A percentile compares a stretch with the other conserved stretches of the same genome.
These are phyloP conservation scores for Hydropsyche betteni DNA, from an alignment of 2,888 invertebrate species.

Conservation along the genomic window DNA sequence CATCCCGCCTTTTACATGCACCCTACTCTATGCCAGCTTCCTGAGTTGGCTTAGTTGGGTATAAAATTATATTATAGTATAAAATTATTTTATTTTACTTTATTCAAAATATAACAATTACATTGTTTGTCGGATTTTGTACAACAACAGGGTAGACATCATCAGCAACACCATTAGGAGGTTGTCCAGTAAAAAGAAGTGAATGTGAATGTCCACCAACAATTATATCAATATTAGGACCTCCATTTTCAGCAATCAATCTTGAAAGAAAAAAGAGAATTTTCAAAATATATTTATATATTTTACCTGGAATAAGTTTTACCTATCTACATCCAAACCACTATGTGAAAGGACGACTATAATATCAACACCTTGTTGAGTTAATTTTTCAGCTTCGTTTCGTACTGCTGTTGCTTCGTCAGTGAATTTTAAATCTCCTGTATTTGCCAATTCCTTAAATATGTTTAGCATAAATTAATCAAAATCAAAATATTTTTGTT, in stretches of 20 bases:
- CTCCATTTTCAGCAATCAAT: conserved; percentile 70
- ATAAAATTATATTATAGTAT: no score
- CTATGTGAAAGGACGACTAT: conserved; percentile 87
- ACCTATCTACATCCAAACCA: conserved; percentile 75
- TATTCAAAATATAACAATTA: conserved; percentile 42
- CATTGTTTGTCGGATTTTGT: conserved; percentile 56
- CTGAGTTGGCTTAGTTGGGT: no score
- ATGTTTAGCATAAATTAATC: conserved; percentile 23
- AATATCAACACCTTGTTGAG: conserved; percentile 73
- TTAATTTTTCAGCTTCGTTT: conserved; percentile 72
- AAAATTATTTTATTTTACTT: not conserved
- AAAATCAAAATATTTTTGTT: not conserved
- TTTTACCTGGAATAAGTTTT: conserved; percentile 30
- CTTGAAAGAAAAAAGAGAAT: conserved; percentile 53
- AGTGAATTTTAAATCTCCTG: conserved; percentile 73
- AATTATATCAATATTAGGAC: conserved; percentile 78
- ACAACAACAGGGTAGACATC: conserved; percentile 79
- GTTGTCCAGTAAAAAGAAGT: conserved; percentile 71
- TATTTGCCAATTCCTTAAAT: conserved; percentile 71
- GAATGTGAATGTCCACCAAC: conserved; percentile 89
- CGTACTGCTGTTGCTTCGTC: conserved; percentile 75
- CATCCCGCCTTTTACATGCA: no score
- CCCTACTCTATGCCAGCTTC: no score
- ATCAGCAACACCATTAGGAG: conserved; percentile 66
- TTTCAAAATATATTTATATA: not conserved